Base-by-base conservation (phyloP, 2,113 vertebrate species). In the Ophiodon elongatus region DNA sequence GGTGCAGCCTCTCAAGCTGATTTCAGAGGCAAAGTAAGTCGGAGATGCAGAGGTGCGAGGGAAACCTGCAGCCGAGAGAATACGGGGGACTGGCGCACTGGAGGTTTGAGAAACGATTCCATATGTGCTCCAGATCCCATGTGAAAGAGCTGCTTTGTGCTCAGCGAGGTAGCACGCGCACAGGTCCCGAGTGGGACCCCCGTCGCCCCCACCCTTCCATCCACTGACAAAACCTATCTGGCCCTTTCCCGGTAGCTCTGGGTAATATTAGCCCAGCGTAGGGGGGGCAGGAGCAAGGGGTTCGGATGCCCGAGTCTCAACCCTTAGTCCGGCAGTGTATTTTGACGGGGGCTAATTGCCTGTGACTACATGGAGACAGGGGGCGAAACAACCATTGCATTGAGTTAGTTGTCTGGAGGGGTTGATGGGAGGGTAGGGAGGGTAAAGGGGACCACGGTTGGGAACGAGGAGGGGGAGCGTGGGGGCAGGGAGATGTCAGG, bases 101-200 rank as follows among this genome's bases (percentile, higher is more conserved):
- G 83, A 91, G 84, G 76, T 84, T 88, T 82, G 64, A 92, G 91
- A 93, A 95, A 93, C 60, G 71, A 66, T 95, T 94, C 94, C 94
- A 95, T 86, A 94, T 95, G 94, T 92, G 92, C 82, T 79, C 88
- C 68, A 79, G 87, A 91, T 94, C 93, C 91, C 89, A 67, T 80
- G 91, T 95, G 92, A 95, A 95, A 94, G 95, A 91, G 85, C 84
- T 77, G 93, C 94, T 95, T 95, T 95, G 94, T 95, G 91, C 87
- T 93, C 84, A 71, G 84, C 13, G 37, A 90, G 79, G 91, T 90
- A 92, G 85, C 89, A 92, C 71, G 79, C 66, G 87, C 71, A 81
- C 82, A 73, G 69, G 85, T 88, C 91, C 77, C 63, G 15, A 89
- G 76, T 82, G 84, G 82, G 83, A 54, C 37, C 31, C 74, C 74